A percentile compares a stretch with the other conserved stretches of the same genome.
Conservation (phyloP, 2,797 vertebrate genomes). For the Eulemur rubriventer region DNA sequence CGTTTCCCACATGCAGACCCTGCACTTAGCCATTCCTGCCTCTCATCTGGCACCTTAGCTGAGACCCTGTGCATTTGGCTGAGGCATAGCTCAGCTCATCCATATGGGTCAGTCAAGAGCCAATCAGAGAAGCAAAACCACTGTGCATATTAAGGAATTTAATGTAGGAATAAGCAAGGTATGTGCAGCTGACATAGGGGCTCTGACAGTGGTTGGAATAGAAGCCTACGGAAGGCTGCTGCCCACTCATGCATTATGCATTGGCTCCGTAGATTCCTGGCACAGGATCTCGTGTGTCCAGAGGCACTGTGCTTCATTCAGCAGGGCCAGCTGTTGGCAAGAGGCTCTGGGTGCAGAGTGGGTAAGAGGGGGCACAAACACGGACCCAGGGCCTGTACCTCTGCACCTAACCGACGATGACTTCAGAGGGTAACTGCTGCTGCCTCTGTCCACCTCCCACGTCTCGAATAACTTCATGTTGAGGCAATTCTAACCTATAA, state of each 20-base stretch:
- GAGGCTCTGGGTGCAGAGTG: background rate
- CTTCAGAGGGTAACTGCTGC: background rate
- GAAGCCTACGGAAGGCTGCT: background rate
- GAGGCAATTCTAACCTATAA: background rate
- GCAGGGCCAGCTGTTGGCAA: background rate
- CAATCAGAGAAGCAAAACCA: background rate
- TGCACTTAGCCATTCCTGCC: accelerated
- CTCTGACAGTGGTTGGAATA: background rate
- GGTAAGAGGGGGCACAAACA: background rate
- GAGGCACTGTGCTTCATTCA: background rate
- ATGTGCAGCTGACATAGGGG: accelerated
- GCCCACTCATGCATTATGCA: background rate
- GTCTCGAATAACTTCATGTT: background rate
- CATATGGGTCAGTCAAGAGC: background rate
- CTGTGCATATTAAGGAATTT: background rate
- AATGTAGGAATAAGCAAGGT: background rate
- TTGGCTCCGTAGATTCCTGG: background rate
- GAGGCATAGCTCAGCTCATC: background rate
- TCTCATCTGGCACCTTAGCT: background rate
- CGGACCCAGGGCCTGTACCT: no score
- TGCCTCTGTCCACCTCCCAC: background rate
- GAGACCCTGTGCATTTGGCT: background rate
- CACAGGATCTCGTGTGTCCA: accelerated
- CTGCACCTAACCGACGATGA: background rate
- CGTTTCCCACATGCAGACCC: accelerated